phyloP scores from a whole-genome alignment of 2,888 invertebrate species.

The Drosophila meridiana region DNA sequence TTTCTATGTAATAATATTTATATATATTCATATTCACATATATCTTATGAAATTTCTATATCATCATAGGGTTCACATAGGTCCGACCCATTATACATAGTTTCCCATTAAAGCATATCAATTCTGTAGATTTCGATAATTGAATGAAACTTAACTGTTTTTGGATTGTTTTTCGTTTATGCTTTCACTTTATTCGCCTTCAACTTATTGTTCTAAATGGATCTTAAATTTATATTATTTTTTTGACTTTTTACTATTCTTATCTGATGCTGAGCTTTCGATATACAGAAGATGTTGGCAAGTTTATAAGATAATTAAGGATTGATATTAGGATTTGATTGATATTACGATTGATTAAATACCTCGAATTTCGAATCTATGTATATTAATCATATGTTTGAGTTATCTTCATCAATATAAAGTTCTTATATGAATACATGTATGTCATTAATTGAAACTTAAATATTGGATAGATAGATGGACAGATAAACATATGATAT shows the following conservation, averaged over 20 bases:
- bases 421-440: background rate
- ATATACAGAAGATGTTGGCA: background rate
- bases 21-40: no score
- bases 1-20: no score
- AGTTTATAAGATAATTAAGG: background rate
- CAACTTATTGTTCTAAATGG: background rate
- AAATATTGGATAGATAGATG: background rate
- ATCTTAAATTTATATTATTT: background rate
- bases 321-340: background rate
- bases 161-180: background rate
- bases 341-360: background rate
- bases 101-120: background rate
- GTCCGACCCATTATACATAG: no score
- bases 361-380: background rate
- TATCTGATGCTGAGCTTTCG: background rate
- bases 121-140: background rate
- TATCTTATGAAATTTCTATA: no score
- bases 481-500: no score
- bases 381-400: background rate
- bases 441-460: background rate
- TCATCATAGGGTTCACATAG: no score
- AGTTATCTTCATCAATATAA: background rate
- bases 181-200: background rate
- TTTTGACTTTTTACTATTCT: background rate
- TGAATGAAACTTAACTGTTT: background rate